Percentiles rank a stretch among this genome's conserved stretches.
Conservation (phyloP, 53 echinoderm and acorn worm genomes). For the Patiria pectinifera region DNA sequence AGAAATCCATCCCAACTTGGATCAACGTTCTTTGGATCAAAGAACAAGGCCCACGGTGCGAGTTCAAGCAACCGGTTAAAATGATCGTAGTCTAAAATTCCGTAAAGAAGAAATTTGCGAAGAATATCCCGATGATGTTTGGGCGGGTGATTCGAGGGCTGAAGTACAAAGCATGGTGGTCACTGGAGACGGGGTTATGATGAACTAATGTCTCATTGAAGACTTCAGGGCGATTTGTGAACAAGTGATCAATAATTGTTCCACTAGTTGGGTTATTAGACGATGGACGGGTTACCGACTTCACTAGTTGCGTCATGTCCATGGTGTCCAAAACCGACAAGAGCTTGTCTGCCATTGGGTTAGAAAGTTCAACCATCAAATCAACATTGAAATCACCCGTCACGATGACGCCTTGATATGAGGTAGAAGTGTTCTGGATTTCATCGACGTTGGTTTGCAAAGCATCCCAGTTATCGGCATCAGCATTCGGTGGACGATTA, state of each 20-base stretch:
- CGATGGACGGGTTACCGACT: constrained; percentile 39
- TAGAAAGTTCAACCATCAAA: not conserved
- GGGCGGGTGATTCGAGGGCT: constrained; percentile 7
- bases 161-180: constrained; percentile 16
- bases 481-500: constrained; percentile 43
- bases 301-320: constrained; percentile 36
- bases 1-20: constrained; percentile 54
- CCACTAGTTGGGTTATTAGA: constrained; percentile 33
- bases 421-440: not conserved
- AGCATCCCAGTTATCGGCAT: constrained; percentile 33
- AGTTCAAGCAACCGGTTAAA: constrained; percentile 44
- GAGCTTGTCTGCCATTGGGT: not conserved
- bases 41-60: constrained; percentile 43
- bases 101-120: constrained; percentile 36
- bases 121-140: not conserved
- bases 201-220: not conserved
- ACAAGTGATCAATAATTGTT: constrained; percentile 49
- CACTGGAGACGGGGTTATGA: constrained; percentile 18
- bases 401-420: constrained; percentile 30
- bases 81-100: constrained; percentile 19
- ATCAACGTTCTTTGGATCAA: constrained; percentile 35
- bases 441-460: constrained; percentile 33
- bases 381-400: constrained; percentile 43
- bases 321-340: constrained; percentile 12
- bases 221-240: constrained; percentile 39